Evolutionary conservation across 2,113 vertebrate genomes (phyloP).

Genomic region (Callithrix jacchus): DNA sequence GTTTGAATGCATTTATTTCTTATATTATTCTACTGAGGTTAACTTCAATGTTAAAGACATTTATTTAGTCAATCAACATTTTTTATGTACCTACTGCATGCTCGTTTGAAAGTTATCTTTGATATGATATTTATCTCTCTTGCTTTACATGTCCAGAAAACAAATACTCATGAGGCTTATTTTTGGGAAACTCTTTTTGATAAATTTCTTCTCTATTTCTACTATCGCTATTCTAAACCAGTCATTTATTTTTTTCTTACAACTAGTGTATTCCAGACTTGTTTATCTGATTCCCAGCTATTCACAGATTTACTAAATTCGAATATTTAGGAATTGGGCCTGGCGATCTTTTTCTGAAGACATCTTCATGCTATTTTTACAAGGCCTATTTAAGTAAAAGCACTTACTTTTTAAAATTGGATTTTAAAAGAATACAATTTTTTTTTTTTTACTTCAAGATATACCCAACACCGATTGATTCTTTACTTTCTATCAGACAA

Average conservation of each 20-base stretch:
- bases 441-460: background rate
- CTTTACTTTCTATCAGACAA: background rate
- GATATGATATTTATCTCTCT: background rate
- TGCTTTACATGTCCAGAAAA: background rate
- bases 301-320: background rate
- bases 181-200: background rate
- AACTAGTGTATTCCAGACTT: background rate
- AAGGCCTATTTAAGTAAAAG: background rate
- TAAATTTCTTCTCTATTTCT: background rate
- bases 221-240: background rate
- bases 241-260: background rate
- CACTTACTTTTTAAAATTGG: background rate
- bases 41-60: background rate
- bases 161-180: background rate
- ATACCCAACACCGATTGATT: background rate
- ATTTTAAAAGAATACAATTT: background rate
- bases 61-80: background rate
- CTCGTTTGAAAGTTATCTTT: background rate
- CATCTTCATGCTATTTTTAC: background rate
- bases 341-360: background rate
- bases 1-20: background rate
- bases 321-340: background rate
- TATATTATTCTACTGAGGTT: background rate
- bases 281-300: background rate
- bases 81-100: background rate